Conservation (phyloP, 2,797 vertebrate genomes). For the Gymnocypris eckloni region DNA sequence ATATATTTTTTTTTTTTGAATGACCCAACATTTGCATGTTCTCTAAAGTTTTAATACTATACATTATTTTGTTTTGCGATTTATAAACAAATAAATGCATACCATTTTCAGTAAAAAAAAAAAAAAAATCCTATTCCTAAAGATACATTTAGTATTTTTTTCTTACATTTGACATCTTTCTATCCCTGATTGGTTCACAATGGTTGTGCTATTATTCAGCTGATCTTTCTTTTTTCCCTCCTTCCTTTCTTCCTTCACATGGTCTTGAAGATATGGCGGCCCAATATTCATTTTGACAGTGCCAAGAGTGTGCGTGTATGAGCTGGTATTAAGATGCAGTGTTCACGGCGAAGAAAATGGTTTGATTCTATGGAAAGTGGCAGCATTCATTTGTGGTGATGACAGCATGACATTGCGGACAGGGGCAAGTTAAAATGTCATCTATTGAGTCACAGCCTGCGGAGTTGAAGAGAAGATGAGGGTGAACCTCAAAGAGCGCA, state of each 20-base stretch:
- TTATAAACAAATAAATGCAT: neutral
- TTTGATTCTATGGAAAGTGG: slow-evolving; percentile 65
- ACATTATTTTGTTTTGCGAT: neutral
- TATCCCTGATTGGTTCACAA: neutral
- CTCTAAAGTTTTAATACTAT: too few relatives aligned
- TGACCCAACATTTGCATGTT: too few relatives aligned
- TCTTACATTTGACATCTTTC: neutral
- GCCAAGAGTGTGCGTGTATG: slow-evolving; percentile 39
- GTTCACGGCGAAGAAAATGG: slow-evolving; percentile 47
- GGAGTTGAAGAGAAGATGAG: slow-evolving; percentile 35
- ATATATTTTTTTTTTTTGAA: too few relatives aligned
- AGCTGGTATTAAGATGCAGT: slow-evolving; percentile 60
- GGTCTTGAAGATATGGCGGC: slow-evolving; percentile 49
- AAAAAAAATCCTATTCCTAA: neutral
- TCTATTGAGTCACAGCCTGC: slow-evolving; percentile 59
- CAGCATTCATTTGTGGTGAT: slow-evolving; percentile 61
- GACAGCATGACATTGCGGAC: slow-evolving; percentile 59
- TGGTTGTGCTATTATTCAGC: neutral
- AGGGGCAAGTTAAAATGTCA: slow-evolving; percentile 54
- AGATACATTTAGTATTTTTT: neutral
- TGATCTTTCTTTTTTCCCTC: slow-evolving; percentile 17
- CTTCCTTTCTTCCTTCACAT: slow-evolving; percentile 13
- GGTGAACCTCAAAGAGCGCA: slow-evolving; percentile 29
- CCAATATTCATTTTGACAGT: slow-evolving; percentile 57
- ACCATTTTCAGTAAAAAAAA: too few relatives aligned